These are phyloP conservation scores for Habroteleia sp. DNA, from an alignment of 2,888 invertebrate genomes.

Conservation along the genomic window DNA sequence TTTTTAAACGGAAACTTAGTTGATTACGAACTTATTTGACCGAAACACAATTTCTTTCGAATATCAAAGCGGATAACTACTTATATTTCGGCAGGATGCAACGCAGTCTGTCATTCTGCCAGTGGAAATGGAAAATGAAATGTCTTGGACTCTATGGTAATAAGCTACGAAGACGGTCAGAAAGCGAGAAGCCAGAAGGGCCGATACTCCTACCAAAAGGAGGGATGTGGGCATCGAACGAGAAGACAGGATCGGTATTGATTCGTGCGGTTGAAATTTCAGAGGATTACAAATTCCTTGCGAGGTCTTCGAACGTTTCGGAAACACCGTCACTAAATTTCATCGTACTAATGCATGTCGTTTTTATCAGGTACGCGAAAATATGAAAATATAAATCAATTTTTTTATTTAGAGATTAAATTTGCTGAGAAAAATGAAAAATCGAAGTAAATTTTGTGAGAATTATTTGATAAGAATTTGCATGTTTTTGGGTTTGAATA, in stretches of 20 bases:
- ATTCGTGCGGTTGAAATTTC: conserved; percentile 69
- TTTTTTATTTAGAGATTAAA: too few relatives aligned
- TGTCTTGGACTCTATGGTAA: conserved; percentile 68
- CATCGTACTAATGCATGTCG: conserved; percentile 8
- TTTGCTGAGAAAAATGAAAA: too few relatives aligned
- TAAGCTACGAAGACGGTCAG: conserved; percentile 63
- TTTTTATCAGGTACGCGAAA: too few relatives aligned
- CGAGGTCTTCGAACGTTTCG: conserved; percentile 21
- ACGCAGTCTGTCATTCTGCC: conserved; percentile 23
- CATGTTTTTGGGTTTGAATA: too few relatives aligned
- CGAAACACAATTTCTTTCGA: too few relatives aligned
- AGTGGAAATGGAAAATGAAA: conserved; percentile 72
- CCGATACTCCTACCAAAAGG: conserved; percentile 65
- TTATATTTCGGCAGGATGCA: conserved; percentile 46
- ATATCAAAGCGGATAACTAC: conserved; percentile 44
- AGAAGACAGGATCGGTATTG: conserved; percentile 65
- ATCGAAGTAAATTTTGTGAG: too few relatives aligned
- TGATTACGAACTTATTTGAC: too few relatives aligned
- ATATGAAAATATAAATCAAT: too few relatives aligned
- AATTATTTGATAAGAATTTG: too few relatives aligned
- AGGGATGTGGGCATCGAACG: conserved; percentile 29
- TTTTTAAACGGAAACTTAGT: too few relatives aligned
- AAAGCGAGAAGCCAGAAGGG: conserved; percentile 35
- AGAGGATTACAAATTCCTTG: conserved; percentile 59
- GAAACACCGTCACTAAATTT: conserved; percentile 28